Percentiles rank a stretch among this genome's conserved stretches.
These are phyloP conservation scores for Drosophila tani DNA, from an alignment of 1,140 invertebrate genomes.

Conservation along the genomic window DNA sequence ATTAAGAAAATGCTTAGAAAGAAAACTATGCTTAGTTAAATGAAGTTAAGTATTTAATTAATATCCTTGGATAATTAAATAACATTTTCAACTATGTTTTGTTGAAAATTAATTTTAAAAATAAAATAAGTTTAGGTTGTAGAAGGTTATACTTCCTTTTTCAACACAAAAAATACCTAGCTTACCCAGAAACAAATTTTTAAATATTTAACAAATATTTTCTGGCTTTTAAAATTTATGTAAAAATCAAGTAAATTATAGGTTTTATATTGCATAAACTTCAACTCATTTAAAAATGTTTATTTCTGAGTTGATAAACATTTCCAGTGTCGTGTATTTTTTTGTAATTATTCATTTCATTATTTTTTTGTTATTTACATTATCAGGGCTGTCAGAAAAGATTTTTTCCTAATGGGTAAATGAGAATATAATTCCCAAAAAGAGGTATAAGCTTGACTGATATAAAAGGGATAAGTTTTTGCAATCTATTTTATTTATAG, in stretches of 20 bases:
- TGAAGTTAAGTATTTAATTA: background rate
- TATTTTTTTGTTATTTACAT: background rate
- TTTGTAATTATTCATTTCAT: background rate
- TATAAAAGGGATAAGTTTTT: background rate
- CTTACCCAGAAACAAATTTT: no score
- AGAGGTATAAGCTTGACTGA: background rate
- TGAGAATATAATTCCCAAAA: background rate
- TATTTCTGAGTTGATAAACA: background rate
- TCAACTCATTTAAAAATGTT: background rate
- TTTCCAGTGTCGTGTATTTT: background rate
- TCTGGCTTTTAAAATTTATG: no score
- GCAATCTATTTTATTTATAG: background rate
- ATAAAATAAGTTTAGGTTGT: background rate
- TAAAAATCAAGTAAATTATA: no score
- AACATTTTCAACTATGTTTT: no score
- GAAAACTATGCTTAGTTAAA: background rate
- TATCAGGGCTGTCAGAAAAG: background rate
- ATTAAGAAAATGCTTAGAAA: background rate
- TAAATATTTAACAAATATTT: no score
- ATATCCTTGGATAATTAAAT: background rate
- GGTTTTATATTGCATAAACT: no score
- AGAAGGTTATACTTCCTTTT: no score
- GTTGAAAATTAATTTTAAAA: background rate
- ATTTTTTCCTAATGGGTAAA: background rate
- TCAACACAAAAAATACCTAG: no score